Evolutionary conservation across 2,888 invertebrate genomes (phyloP).

Genomic region (Helicoverpa assulta): DNA sequence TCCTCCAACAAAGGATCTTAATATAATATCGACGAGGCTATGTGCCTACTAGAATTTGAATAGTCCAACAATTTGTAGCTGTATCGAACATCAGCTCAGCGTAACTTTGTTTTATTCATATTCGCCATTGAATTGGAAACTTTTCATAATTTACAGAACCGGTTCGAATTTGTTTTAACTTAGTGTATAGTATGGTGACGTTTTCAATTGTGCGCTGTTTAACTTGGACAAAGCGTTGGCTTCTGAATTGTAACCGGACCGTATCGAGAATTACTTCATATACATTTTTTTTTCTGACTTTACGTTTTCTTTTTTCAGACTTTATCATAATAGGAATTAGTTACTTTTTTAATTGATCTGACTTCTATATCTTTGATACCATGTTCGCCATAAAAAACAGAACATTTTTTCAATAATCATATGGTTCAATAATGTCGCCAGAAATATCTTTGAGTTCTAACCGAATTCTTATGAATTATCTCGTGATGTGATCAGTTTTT

Average conservation of each 20-base stretch:
- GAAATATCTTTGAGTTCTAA: too few species aligned
- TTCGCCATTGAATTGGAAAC: neutral
- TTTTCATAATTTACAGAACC: neutral
- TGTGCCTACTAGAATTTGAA: constrained; percentile 70
- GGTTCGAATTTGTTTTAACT: neutral
- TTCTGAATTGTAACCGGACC: neutral
- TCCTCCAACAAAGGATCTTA: constrained; percentile 82
- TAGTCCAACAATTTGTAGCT: constrained; percentile 58
- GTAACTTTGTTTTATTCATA: constrained; percentile 61
- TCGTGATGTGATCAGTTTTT: too few species aligned
- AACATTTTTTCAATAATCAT: too few species aligned
- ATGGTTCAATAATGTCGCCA: too few species aligned
- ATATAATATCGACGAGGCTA: constrained; percentile 80
- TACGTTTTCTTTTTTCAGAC: too few species aligned
- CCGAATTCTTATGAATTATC: too few species aligned
- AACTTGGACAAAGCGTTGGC: neutral
- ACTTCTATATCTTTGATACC: too few species aligned
- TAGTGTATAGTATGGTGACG: neutral
- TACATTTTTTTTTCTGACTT: neutral
- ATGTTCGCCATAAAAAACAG: too few species aligned
- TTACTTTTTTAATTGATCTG: too few species aligned
- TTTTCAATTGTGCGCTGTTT: neutral
- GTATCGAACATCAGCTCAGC: constrained; percentile 52
- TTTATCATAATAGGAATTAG: too few species aligned
- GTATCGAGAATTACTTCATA: neutral